A percentile compares a stretch with the other conserved stretches of the same genome.
Evolutionary conservation across 2,113 vertebrate species (phyloP).

Genomic region (Circaetus cinerascens): DNA sequence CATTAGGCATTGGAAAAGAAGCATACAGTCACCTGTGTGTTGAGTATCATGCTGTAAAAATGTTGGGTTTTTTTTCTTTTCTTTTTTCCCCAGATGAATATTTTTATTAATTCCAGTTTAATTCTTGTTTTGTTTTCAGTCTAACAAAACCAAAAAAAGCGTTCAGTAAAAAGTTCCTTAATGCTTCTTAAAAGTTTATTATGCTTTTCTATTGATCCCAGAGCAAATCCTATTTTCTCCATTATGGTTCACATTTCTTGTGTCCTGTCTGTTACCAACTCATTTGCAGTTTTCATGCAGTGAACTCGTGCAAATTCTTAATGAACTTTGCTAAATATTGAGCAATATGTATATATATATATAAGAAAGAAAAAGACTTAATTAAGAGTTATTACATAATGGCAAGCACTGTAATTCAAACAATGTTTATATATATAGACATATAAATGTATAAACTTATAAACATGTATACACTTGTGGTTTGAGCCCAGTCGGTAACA

Average conservation of each 20-base stretch:
- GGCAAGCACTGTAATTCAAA: background rate
- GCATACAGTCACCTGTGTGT: accelerated
- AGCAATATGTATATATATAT: background rate
- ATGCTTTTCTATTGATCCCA: background rate
- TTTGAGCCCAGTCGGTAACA: no score
- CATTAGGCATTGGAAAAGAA: background rate
- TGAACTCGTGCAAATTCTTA: background rate
- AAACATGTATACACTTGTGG: no score
- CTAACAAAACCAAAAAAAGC: background rate
- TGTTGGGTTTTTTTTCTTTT: background rate
- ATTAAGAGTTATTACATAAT: background rate
- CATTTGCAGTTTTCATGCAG: background rate
- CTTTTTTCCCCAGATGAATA: background rate
- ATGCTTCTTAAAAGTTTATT: background rate
- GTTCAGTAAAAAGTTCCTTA: background rate
- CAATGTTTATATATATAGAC: background rate
- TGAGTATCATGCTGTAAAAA: background rate
- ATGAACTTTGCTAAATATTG: background rate
- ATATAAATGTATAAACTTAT: background rate
- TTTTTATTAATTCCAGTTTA: background rate
- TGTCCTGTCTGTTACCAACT: background rate
- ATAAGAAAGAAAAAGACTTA: background rate
- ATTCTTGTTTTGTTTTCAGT: background rate
- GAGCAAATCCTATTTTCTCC: background rate
- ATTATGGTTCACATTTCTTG: background rate